Percentiles rank a stretch among this genome's conserved stretches.
Evolutionary conservation across 2,797 vertebrate genomes (phyloP).

Genomic region (Syndactyla subalaris): DNA sequence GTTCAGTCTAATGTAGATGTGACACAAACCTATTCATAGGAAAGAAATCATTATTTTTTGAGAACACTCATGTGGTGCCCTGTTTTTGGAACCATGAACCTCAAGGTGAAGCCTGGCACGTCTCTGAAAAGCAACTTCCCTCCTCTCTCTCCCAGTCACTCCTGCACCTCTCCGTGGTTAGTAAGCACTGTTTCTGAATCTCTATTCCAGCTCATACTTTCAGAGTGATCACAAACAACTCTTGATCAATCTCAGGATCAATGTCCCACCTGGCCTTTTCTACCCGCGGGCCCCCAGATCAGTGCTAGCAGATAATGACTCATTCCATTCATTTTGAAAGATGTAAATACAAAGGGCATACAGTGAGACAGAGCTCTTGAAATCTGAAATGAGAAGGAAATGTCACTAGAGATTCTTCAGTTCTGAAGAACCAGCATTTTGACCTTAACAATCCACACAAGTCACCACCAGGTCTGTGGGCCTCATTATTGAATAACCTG

Average conservation of each 20-base stretch:
- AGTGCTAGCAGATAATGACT: background rate
- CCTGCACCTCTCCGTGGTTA: background rate
- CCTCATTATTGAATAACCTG: background rate
- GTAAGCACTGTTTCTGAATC: background rate
- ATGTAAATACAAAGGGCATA: background rate
- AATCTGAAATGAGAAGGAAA: background rate
- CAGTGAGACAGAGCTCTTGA: background rate
- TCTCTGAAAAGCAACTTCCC: background rate
- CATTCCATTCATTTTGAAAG: background rate
- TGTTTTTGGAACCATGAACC: background rate
- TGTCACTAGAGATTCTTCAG: background rate
- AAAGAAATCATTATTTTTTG: background rate
- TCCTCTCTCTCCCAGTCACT: background rate
- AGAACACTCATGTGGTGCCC: background rate
- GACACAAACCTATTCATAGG: background rate
- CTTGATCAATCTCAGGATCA: background rate
- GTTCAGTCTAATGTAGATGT: background rate
- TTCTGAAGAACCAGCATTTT: constrained; percentile 7
- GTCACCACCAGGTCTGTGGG: background rate
- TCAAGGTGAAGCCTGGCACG: background rate
- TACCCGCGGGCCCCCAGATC: rapidly evolving
- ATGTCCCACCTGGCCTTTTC: background rate
- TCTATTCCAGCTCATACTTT: background rate
- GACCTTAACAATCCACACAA: background rate
- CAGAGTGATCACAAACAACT: background rate